Evolutionary conservation across 2,113 vertebrate species (phyloP).

Genomic region (Nothobranchius furzeri): DNA sequence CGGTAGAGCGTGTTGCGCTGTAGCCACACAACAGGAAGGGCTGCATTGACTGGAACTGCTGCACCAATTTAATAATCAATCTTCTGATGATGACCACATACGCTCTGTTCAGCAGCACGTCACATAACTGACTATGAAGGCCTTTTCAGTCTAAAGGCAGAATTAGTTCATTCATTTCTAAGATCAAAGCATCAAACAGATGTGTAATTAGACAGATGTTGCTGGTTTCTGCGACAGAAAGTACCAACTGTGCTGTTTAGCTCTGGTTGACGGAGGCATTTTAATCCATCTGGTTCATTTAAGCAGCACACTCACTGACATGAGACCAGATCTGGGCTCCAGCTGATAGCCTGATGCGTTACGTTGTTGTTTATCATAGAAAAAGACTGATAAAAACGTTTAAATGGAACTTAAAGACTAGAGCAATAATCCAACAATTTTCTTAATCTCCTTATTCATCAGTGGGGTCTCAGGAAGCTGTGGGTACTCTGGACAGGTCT

Average conservation of each 20-base stretch:
- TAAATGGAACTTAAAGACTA: too few relatives aligned
- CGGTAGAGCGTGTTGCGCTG: constrained; percentile 29
- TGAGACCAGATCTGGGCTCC: not conserved
- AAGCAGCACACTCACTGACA: not conserved
- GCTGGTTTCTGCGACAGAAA: not conserved
- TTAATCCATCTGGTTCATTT: not conserved
- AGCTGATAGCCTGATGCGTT: not conserved
- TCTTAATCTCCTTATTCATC: too few relatives aligned
- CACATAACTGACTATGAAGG: constrained; percentile 13
- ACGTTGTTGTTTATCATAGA: too few relatives aligned
- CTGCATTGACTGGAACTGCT: constrained; percentile 29
- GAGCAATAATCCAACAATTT: too few relatives aligned
- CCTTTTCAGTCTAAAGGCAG: constrained; percentile 15
- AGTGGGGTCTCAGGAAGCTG: too few relatives aligned
- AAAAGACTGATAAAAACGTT: too few relatives aligned
- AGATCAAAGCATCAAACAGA: constrained; percentile 11
- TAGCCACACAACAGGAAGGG: constrained; percentile 41
- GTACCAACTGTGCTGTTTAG: not conserved
- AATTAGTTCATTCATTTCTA: constrained; percentile 1
- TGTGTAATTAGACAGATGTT: constrained; percentile 1
- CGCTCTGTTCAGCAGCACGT: constrained; percentile 4
- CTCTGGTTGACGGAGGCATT: not conserved
- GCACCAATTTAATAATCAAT: constrained; percentile 48
- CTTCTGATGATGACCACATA: constrained; percentile 36
- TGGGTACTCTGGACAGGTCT: too few relatives aligned